Percentiles rank a stretch among this genome's conserved stretches.
Conservation (phyloP, 2,113 vertebrate species). For the Dasyurus viverrinus region DNA sequence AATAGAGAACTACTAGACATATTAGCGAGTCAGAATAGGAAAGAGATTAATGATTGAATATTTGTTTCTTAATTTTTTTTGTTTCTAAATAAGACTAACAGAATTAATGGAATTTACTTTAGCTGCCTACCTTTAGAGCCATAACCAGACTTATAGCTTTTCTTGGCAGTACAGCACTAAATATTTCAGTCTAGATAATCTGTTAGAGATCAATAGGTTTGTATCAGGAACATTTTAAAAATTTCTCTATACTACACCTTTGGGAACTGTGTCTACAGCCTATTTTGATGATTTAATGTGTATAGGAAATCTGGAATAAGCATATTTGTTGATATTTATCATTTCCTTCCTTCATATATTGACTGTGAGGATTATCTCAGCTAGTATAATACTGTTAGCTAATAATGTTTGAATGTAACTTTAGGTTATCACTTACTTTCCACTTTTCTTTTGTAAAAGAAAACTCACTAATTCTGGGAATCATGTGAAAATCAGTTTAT, state of each 20-base stretch:
- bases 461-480: constrained; percentile 26
- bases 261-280: constrained; percentile 6
- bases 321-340: constrained; percentile 40
- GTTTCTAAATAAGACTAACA: neutral
- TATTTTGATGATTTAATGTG: constrained; percentile 54
- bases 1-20: neutral
- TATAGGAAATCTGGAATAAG: constrained; percentile 48
- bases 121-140: neutral
- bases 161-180: constrained; percentile 25
- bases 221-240: neutral
- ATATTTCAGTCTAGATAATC: constrained; percentile 29
- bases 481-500: neutral
- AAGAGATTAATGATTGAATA: neutral
- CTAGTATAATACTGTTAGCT: constrained; percentile 20
- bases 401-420: constrained; percentile 38
- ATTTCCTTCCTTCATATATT: neutral
- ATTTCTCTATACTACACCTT: neutral
- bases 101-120: neutral
- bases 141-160: neutral
- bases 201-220: constrained; percentile 14
- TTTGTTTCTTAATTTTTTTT: neutral
- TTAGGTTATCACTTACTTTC: neutral
- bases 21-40: neutral
- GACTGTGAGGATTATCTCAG: constrained; percentile 12
- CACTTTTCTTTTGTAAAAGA: neutral